These are phyloP conservation scores for Tenebrosternarchus preto DNA, from an alignment of 2,113 vertebrate genomes.

Conservation along the genomic window DNA sequence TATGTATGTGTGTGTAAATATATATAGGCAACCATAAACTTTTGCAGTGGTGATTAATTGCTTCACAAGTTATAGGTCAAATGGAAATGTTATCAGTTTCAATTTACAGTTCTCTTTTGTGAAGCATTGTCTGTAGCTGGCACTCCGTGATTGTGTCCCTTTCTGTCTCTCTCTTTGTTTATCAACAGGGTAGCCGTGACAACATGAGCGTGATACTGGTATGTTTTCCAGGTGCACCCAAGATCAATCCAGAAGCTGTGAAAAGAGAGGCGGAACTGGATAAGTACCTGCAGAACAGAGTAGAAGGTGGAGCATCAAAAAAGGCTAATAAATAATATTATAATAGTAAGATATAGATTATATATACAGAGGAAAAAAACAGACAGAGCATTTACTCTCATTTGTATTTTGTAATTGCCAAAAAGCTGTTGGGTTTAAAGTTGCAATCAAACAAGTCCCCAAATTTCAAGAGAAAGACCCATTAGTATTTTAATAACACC, in stretches of 20 bases:
- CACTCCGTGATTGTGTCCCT: conserved; percentile 39
- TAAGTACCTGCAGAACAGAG: conserved; percentile 86
- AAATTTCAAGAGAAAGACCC: conserved; percentile 42
- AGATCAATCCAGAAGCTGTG: conserved; percentile 85
- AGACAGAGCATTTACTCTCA: conserved; percentile 28
- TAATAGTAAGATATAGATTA: not conserved
- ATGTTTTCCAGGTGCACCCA: conserved; percentile 88
- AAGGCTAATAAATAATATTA: conserved; percentile 81
- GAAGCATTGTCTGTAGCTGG: conserved; percentile 1
- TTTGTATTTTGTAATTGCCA: conserved; percentile 25
- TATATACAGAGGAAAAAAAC: not conserved
- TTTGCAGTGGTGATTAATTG: too few species aligned
- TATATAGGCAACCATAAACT: too few species aligned
- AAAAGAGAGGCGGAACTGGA: conserved; percentile 86
- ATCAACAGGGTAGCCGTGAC: conserved; percentile 85
- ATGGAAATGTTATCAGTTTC: not conserved
- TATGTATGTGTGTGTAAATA: too few species aligned
- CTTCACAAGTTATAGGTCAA: not conserved
- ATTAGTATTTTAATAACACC: conserved; percentile 36
- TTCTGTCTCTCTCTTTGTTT: conserved; percentile 52
- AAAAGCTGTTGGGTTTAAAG: conserved; percentile 6
- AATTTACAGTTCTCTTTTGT: not conserved
- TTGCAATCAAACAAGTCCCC: conserved; percentile 26
- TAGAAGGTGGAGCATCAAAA: conserved; percentile 91
- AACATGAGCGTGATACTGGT: conserved; percentile 93